Evolutionary conservation across 2,113 vertebrate species (phyloP), one percentile per base, ranked within the genome.

Genomic region (Xenopus borealis): DNA sequence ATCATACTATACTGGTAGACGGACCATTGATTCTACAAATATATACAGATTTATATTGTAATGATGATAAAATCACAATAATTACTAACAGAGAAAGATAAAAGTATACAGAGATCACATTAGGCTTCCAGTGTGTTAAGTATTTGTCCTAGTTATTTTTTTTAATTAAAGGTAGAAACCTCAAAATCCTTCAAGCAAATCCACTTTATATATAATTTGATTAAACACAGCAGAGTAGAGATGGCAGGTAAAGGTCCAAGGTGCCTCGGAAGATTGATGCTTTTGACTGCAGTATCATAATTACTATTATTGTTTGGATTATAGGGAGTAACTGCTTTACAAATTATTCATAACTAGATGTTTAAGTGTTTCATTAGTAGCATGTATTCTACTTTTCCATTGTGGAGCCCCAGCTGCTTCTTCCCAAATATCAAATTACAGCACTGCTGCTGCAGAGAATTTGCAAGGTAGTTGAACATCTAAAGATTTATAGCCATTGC

Each of bases 391-490:
- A 20, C 20, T 23, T 4, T 23, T 12, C 20, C 10, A 23, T 23
- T 27, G 20, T 61, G 18, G 19, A 27, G 19, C 2, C 19, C 58
- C 58, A 61, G 58, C 58, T 61, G 58, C 10, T 23, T 61, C 10
- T 23, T 66, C 33, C 33, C 10, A 40, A 66, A 66, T 66, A 18
- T 46, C 7, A 44, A 66, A 46, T 66, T 66, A 66, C 63, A 66
- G 7, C 19, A 20, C 13, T 23, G 2, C 10, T 20, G 18, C 19
- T 20, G 58, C 10, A 23, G 18, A 11, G 4, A 9, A 13, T 16
- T 58, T 58, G 55, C 14, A 58, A 10, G 20, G 58, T 23, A 61
- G 58, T 12, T 61, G 19, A 61, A 61, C 18, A 23, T 61, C 20
- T 10, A 14, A 61, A 61, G 58, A 23, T 61, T 58, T 18, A 58